These are phyloP conservation scores for Harmothoe impar DNA, from an alignment of 2,888 invertebrate species.

Conservation along the genomic window DNA sequence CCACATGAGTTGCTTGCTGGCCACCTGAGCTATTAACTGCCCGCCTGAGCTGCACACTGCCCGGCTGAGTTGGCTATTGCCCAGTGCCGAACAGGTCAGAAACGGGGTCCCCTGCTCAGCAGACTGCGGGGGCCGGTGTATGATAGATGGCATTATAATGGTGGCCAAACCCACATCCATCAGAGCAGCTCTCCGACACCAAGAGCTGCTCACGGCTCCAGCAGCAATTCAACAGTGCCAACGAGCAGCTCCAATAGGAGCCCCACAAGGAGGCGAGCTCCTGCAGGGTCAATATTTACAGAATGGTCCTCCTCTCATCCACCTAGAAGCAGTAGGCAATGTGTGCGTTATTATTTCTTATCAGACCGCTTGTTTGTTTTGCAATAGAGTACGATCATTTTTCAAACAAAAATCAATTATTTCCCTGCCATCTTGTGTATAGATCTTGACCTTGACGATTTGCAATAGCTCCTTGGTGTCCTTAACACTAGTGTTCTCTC, in stretches of 20 bases:
- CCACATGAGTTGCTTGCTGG: too few relatives aligned
- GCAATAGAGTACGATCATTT: not conserved
- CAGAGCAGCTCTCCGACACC: not conserved
- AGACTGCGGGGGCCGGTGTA: not conserved
- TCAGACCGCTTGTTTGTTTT: not conserved
- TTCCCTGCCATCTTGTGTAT: not conserved
- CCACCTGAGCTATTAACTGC: too few relatives aligned
- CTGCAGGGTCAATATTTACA: conserved; percentile 44
- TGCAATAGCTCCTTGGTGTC: not conserved
- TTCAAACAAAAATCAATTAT: not conserved
- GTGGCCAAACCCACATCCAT: conserved; percentile 47
- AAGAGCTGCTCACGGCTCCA: not conserved
- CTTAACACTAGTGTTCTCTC: too few relatives aligned
- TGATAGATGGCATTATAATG: conserved; percentile 51
- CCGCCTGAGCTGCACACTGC: not conserved
- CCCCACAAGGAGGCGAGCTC: too few relatives aligned
- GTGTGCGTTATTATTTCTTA: conserved; percentile 7
- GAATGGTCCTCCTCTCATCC: not conserved
- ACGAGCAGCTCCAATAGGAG: too few relatives aligned
- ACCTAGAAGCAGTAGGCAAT: not conserved
- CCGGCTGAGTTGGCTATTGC: not conserved
- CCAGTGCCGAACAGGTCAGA: not conserved
- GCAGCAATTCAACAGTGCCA: not conserved
- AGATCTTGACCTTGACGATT: not conserved
- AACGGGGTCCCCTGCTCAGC: not conserved